Evolutionary conservation across 2,888 invertebrate genomes (phyloP).

Genomic region (Anagyrus pseudococci): DNA sequence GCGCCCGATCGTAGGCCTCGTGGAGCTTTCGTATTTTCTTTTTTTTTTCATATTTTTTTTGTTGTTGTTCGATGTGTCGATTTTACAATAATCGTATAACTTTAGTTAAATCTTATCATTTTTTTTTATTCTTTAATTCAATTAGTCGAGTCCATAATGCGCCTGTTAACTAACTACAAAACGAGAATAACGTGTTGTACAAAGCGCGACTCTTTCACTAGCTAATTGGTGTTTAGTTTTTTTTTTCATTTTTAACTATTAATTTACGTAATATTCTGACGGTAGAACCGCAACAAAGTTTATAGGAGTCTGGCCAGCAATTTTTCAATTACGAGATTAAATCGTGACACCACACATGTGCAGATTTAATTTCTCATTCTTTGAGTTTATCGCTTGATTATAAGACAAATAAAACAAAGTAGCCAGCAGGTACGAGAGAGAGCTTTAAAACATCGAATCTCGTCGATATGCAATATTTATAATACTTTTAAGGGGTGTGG

Average conservation of each 20-base stretch:
- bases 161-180: conserved; percentile 11
- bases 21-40: conserved; percentile 36
- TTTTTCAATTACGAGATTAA: too few species aligned
- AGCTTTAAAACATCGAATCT: conserved; percentile 32
- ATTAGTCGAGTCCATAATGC: conserved; percentile 5
- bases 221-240: conserved; percentile 26
- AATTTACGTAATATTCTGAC: too few species aligned
- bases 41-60: too few species aligned
- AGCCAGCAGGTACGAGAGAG: conserved; percentile 36
- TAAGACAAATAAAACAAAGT: conserved; percentile 26
- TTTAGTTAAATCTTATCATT: too few species aligned
- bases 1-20: conserved; percentile 43
- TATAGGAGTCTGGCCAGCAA: conserved; percentile 22
- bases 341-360: conserved; percentile 10
- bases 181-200: conserved; percentile 19
- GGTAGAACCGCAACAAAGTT: conserved; percentile 15
- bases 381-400: conserved; percentile 15
- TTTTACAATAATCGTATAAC: too few species aligned
- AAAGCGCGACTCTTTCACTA: conserved; percentile 17
- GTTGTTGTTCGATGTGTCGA: too few species aligned
- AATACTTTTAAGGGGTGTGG: conserved; percentile 31
- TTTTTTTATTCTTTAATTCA: conserved; percentile 7
- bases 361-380: conserved; percentile 9
- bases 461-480: conserved; percentile 34
- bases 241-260: conserved; percentile 4